These are phyloP conservation scores for Drosophila parthenogenetica DNA, from an alignment of 2,888 invertebrate species.

Conservation along the genomic window DNA sequence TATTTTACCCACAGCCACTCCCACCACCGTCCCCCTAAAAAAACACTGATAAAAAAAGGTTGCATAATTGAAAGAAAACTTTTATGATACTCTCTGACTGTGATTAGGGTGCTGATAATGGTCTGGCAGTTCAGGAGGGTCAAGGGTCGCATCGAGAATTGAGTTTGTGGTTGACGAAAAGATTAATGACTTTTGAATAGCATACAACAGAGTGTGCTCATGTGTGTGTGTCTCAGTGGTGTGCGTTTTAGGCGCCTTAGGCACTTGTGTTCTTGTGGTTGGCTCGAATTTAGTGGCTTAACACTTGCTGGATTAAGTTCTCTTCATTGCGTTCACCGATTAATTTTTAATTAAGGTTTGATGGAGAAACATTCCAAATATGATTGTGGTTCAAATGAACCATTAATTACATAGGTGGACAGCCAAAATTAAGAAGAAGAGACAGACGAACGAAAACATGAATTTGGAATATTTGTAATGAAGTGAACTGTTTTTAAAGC, in stretches of 20 bases:
- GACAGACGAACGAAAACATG: neutral
- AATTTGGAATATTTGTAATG: neutral
- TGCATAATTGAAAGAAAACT: constrained; percentile 66
- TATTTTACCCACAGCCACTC: constrained; percentile 13
- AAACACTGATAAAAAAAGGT: constrained; percentile 30
- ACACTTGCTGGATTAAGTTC: constrained; percentile 28
- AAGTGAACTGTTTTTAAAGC: neutral
- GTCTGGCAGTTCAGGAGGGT: constrained; percentile 4
- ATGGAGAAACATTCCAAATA: neutral
- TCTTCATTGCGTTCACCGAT: constrained; percentile 30
- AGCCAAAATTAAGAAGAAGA: neutral
- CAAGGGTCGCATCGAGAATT: constrained; percentile 23
- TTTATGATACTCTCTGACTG: constrained; percentile 33
- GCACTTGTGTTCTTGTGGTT: constrained; percentile 20
- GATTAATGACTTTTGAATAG: constrained; percentile 49
- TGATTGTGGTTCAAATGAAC: constrained; percentile 22
- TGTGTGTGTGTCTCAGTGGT: constrained; percentile 10
- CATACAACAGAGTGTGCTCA: neutral
- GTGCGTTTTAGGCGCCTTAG: constrained; percentile 8
- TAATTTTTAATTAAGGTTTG: constrained; percentile 29
- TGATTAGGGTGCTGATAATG: constrained; percentile 55
- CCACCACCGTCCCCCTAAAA: neutral
- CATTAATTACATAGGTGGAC: constrained; percentile 1
- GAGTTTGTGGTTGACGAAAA: constrained; percentile 42
- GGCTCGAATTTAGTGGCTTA: constrained; percentile 20